Conservation (phyloP, 2,888 invertebrate species). For the Dicyrtomina minuta region DNA sequence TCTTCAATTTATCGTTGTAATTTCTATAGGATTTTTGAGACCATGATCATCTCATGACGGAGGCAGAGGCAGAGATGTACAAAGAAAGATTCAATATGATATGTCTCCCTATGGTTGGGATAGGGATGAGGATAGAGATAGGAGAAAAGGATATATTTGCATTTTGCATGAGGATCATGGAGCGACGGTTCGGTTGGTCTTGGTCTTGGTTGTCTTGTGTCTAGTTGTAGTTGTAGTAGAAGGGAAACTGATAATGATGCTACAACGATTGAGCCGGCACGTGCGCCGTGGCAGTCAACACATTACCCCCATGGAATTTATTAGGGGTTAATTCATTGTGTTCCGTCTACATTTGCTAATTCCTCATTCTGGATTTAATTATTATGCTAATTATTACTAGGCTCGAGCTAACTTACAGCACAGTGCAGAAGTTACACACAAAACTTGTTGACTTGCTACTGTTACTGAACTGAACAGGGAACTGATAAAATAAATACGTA, state of each 20-base stretch:
- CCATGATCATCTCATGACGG: not conserved
- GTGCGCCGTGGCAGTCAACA: constrained; percentile 12
- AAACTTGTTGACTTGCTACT: not conserved
- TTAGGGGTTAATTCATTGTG: constrained; percentile 16
- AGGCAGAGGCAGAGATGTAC: constrained; percentile 11
- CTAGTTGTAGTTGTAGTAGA: too few species aligned
- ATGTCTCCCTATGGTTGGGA: too few species aligned
- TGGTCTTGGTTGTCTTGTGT: too few species aligned
- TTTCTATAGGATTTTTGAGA: not conserved
- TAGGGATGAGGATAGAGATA: too few species aligned
- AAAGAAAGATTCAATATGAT: not conserved
- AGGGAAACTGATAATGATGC: constrained; percentile 18
- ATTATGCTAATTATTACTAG: too few species aligned
- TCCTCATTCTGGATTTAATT: too few species aligned
- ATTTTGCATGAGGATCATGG: too few species aligned
- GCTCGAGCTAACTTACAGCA: not conserved
- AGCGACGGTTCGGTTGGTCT: too few species aligned
- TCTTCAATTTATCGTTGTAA: not conserved
- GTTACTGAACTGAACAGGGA: too few species aligned
- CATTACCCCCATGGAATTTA: constrained; percentile 18
- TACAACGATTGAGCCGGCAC: constrained; percentile 6
- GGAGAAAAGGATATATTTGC: too few species aligned
- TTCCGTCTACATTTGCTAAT: not conserved
- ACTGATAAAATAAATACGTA: too few species aligned
- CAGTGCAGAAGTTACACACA: not conserved